These are phyloP conservation scores for Yponomeuta sedellus DNA, from an alignment of 2,888 invertebrate species.

Conservation along the genomic window DNA sequence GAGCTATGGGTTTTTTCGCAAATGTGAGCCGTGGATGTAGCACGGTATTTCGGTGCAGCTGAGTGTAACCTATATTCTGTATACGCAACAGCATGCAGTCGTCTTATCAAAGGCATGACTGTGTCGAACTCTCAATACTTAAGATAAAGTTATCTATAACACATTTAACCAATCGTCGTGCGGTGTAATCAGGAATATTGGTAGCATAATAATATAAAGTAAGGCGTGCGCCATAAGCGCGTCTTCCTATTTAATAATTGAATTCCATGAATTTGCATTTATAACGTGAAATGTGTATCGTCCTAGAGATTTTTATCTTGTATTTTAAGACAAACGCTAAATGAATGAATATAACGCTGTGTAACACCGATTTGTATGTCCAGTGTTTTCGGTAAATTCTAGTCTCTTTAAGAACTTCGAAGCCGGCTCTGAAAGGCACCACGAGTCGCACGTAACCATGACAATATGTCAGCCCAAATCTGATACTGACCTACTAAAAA, in stretches of 20 bases:
- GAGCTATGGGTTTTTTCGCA: too few relatives aligned
- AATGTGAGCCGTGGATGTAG: too few relatives aligned
- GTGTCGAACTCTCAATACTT: neutral
- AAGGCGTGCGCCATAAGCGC: slow-evolving; percentile 42
- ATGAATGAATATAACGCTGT: slow-evolving; percentile 53
- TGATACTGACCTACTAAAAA: too few relatives aligned
- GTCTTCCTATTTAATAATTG: slow-evolving; percentile 65
- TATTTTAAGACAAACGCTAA: slow-evolving; percentile 65
- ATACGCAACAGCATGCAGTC: neutral
- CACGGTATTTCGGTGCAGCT: too few relatives aligned
- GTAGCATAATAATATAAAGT: slow-evolving; percentile 64
- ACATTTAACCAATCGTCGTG: slow-evolving; percentile 28
- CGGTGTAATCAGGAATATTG: slow-evolving; percentile 51
- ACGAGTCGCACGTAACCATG: neutral
- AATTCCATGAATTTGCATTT: slow-evolving; percentile 77
- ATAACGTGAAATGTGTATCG: slow-evolving; percentile 70
- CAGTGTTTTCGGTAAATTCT: slow-evolving; percentile 66
- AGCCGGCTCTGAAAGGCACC: slow-evolving; percentile 30
- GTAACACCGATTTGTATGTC: slow-evolving; percentile 53
- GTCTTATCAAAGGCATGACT: neutral
- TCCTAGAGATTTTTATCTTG: slow-evolving; percentile 72
- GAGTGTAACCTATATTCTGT: neutral
- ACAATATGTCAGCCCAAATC: neutral
- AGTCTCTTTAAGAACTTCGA: slow-evolving; percentile 54
- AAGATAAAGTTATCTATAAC: neutral